Percentiles rank a stretch among this genome's conserved stretches.
Evolutionary conservation across 2,888 invertebrate genomes (phyloP).

Genomic region (Scaptodrosophila latifasciaeformis): DNA sequence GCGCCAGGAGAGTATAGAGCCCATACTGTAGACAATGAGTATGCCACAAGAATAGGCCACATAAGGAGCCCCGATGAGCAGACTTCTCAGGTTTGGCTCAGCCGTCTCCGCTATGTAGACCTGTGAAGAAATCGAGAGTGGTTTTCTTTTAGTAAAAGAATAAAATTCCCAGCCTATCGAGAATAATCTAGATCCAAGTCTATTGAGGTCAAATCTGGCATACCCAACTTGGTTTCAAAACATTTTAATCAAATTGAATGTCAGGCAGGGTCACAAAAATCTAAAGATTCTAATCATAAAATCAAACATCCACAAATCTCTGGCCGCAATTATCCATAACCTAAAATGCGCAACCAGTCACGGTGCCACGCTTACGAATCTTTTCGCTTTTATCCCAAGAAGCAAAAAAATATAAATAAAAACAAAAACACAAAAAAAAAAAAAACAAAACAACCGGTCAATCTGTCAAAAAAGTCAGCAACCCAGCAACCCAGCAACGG

Average conservation of each 20-base stretch:
- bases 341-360: constrained; percentile 46
- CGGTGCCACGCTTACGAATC: neutral
- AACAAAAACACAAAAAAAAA: too few relatives aligned
- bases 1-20: constrained; percentile 82
- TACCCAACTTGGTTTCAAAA: too few relatives aligned
- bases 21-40: constrained; percentile 82
- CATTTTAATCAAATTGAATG: constrained; percentile 50
- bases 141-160: neutral
- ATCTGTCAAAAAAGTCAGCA: neutral
- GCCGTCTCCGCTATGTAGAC: constrained; percentile 86
- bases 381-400: neutral
- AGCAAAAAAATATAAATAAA: neutral
- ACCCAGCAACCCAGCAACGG: constrained; percentile 5
- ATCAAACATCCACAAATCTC: constrained; percentile 53
- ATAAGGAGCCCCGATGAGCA: constrained; percentile 83
- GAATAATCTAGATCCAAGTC: too few relatives aligned
- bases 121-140: constrained; percentile 74
- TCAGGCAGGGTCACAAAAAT: constrained; percentile 41
- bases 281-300: constrained; percentile 46
- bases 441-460: too few relatives aligned
- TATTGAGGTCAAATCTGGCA: too few relatives aligned
- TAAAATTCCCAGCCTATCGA: too few relatives aligned
- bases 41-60: constrained; percentile 86
- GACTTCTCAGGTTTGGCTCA: constrained; percentile 82
- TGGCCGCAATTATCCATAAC: constrained; percentile 43